Evolutionary conservation across 2,113 vertebrate genomes (phyloP).

Genomic region (Salvelinus sp.): DNA sequence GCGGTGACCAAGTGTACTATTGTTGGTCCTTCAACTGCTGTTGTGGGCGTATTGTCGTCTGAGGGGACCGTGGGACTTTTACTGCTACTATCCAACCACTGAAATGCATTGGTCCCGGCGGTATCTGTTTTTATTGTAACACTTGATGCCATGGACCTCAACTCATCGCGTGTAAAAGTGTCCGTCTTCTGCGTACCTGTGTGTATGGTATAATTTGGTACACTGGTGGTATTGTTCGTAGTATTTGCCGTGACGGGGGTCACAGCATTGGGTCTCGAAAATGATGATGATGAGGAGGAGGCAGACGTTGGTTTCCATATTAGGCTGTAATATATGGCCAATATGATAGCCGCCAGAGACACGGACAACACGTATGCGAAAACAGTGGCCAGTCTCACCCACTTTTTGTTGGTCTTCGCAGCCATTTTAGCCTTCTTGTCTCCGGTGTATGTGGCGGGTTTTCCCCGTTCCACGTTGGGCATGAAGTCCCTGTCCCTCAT

Average conservation of each 20-base stretch:
- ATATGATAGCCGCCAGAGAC: slow-evolving; percentile 84
- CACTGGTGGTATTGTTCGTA: slow-evolving; percentile 7
- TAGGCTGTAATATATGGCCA: slow-evolving; percentile 87
- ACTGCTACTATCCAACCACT: slow-evolving; percentile 1
- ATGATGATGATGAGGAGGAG: slow-evolving; percentile 17
- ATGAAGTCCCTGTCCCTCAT: slow-evolving; percentile 78
- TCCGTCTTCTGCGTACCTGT: not conserved
- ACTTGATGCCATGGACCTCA: not conserved
- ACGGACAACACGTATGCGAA: slow-evolving; percentile 86
- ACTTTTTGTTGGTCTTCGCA: slow-evolving; percentile 87
- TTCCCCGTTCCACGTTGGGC: slow-evolving; percentile 79
- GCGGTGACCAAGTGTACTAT: not conserved
- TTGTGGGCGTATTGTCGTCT: slow-evolving; percentile 9
- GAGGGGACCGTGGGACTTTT: slow-evolving; percentile 4
- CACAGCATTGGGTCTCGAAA: slow-evolving; percentile 22
- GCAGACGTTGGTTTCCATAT: slow-evolving; percentile 81
- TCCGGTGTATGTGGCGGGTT: slow-evolving; percentile 87
- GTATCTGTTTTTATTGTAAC: not conserved
- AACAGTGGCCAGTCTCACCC: slow-evolving; percentile 87
- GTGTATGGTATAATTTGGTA: slow-evolving; percentile 8
- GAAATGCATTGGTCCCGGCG: not conserved
- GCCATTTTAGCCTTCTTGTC: slow-evolving; percentile 89
- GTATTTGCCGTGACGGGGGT: not conserved
- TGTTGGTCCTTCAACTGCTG: slow-evolving; percentile 5
- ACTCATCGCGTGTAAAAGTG: not conserved